Base-by-base conservation (phyloP, 2,113 vertebrate genomes). In the Pleuronectes platessa region DNA sequence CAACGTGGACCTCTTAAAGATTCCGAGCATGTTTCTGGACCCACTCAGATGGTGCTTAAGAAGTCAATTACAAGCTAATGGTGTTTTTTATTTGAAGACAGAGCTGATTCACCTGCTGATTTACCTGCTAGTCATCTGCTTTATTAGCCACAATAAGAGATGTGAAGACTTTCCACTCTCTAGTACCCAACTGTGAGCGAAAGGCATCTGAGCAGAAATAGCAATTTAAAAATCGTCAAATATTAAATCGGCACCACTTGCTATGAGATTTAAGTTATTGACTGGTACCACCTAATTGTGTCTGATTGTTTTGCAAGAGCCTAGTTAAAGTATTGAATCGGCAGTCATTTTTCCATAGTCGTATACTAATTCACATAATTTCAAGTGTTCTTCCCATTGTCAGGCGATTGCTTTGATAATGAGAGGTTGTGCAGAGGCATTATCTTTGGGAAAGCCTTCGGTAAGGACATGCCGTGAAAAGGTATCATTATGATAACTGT, bases 281-380 rank as follows among this genome's bases (percentile, higher is more conserved):
- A 87, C 83, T 89, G 61, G 73, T 70, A 53, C 76, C 78, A 74
- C 71, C 60, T 92, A 89, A 93, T 92, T 89, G 85, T 69, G 75
- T 84, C 79, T 86, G 88, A 92, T 92, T 92, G 88, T 92, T 90
- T 92, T 77, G 84, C 61, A 68, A 86, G 83, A 84, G 79, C 74
- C 88, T 84, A 91, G 92, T 92, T 92, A 86, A 78, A 68, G 76
- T 72, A 64, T 83, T 82, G 75, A 86, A 88, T 87, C 70, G n/a
- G 62, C 74, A 87, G 81, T 81, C 78, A 84, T 87, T 86, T 82
- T 85, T 88, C 80, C 68, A 84, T 87, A 90, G 87, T 76, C 81
- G 59, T 86, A 13, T 68, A 69, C 88, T 91, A 89, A 92, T 90
- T 91, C 72, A 58, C 9, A 18, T 80, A 60, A 80, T 91, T 88